These are phyloP conservation scores for Archaeoteleia sp. DNA, from an alignment of 2,888 invertebrate species.

Conservation along the genomic window DNA sequence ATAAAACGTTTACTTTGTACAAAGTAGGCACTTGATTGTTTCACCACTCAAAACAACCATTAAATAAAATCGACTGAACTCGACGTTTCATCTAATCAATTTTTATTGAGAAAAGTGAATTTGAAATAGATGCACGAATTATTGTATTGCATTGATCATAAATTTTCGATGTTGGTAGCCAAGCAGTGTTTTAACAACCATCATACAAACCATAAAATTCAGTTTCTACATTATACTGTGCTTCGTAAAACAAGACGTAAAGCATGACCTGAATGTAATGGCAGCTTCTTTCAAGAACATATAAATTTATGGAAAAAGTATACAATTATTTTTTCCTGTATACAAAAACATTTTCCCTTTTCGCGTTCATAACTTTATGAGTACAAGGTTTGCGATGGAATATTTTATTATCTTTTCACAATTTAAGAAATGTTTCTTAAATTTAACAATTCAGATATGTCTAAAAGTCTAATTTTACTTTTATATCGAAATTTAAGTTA, in stretches of 20 bases:
- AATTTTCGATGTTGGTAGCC: conserved; percentile 10
- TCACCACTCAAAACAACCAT: too few relatives aligned
- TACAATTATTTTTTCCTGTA: conserved; percentile 19
- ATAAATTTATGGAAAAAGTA: conserved; percentile 27
- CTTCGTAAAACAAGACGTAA: conserved; percentile 20
- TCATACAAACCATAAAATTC: conserved; percentile 21
- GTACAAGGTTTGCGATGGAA: conserved; percentile 3
- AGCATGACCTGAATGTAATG: conserved; percentile 23
- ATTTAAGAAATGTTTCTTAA: conserved; percentile 1
- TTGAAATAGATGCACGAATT: conserved; percentile 14
- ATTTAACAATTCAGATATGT: conserved; percentile 1
- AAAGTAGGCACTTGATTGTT: background rate
- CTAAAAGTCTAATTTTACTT: too few relatives aligned
- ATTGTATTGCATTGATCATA: conserved; percentile 7
- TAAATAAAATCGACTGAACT: background rate
- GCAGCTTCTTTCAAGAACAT: conserved; percentile 19
- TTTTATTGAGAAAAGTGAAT: conserved; percentile 19
- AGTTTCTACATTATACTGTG: conserved; percentile 13
- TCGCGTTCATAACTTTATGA: conserved; percentile 6
- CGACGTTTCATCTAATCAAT: background rate
- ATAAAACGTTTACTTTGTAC: background rate
- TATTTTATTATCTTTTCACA: conserved; percentile 9
- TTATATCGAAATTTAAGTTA: too few relatives aligned
- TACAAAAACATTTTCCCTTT: conserved; percentile 23
- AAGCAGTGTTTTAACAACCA: conserved; percentile 11